A percentile compares a stretch with the other conserved stretches of the same genome.
phyloP scores from a whole-genome alignment of 2,888 invertebrate genomes.

The Tachina lurida region DNA sequence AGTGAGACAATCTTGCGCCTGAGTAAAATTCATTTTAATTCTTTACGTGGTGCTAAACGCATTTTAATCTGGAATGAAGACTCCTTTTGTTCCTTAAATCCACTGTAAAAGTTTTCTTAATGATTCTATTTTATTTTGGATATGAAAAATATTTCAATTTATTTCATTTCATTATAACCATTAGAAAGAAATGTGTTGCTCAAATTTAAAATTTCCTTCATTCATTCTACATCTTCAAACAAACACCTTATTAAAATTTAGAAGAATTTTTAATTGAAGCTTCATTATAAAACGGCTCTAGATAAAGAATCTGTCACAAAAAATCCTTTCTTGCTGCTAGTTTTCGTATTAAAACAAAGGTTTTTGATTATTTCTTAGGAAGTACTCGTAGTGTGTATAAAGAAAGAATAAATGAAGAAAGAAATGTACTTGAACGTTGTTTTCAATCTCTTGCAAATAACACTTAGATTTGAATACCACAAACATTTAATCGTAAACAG shows the following conservation, averaged over 20 bases:
- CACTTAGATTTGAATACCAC: slow-evolving; percentile 66
- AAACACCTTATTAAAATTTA: slow-evolving; percentile 35
- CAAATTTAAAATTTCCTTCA: background rate
- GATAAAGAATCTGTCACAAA: slow-evolving; percentile 54
- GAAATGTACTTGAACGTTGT: slow-evolving; percentile 38
- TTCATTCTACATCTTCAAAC: background rate
- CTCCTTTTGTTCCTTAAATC: no score
- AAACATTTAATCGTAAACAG: slow-evolving; percentile 64
- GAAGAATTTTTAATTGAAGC: slow-evolving; percentile 54
- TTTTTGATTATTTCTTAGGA: slow-evolving; percentile 57
- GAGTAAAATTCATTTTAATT: no score
- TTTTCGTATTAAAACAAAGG: slow-evolving; percentile 44
- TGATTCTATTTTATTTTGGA: no score
- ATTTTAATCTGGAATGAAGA: no score
- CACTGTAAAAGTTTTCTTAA: no score
- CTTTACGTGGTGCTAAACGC: no score
- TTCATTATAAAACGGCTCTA: slow-evolving; percentile 50
- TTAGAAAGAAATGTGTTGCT: no score
- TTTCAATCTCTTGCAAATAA: slow-evolving; percentile 63
- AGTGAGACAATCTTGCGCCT: no score
- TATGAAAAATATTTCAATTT: no score
- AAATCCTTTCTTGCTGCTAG: background rate
- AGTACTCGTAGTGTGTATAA: background rate
- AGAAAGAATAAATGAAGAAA: slow-evolving; percentile 11
- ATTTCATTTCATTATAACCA: no score